These are phyloP conservation scores for Nanorana parkeri DNA, from an alignment of 2,113 vertebrate species.

Conservation along the genomic window DNA sequence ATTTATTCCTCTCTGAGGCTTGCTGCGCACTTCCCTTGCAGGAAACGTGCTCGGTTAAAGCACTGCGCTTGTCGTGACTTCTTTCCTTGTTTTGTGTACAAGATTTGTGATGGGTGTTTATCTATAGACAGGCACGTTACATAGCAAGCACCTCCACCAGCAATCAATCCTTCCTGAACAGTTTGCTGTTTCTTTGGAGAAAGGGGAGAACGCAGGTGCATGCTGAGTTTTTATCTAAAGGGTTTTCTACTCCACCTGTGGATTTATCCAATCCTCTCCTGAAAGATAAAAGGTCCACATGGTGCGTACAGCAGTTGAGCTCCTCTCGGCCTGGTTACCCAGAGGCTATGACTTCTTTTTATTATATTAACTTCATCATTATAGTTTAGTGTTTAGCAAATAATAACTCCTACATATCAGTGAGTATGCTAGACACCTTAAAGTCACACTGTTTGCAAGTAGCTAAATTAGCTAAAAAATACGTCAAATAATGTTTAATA, in stretches of 20 bases:
- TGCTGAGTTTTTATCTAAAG: neutral
- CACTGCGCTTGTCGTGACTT: constrained; percentile 65
- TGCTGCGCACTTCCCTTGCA: constrained; percentile 75
- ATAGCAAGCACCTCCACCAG: constrained; percentile 68
- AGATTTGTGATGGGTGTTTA: constrained; percentile 69
- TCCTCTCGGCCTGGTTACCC: no score
- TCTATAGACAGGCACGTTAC: constrained; percentile 69
- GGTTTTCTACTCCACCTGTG: neutral
- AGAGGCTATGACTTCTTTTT: no score
- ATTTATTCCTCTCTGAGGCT: constrained; percentile 86
- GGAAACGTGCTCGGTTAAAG: constrained; percentile 74
- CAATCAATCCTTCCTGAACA: neutral
- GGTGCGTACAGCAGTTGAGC: no score
- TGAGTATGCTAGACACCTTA: no score
- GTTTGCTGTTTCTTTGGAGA: neutral
- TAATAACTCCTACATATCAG: no score
- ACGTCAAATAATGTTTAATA: no score
- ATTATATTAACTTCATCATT: no score
- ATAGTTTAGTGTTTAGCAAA: no score
- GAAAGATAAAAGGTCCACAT: no score
- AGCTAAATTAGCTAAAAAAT: no score
- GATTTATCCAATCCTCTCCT: neutral
- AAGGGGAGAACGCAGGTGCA: neutral
- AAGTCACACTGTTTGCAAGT: no score
- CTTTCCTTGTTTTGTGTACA: neutral